Base-by-base conservation (phyloP, 2,113 vertebrate genomes). In the Macrotus californicus region DNA sequence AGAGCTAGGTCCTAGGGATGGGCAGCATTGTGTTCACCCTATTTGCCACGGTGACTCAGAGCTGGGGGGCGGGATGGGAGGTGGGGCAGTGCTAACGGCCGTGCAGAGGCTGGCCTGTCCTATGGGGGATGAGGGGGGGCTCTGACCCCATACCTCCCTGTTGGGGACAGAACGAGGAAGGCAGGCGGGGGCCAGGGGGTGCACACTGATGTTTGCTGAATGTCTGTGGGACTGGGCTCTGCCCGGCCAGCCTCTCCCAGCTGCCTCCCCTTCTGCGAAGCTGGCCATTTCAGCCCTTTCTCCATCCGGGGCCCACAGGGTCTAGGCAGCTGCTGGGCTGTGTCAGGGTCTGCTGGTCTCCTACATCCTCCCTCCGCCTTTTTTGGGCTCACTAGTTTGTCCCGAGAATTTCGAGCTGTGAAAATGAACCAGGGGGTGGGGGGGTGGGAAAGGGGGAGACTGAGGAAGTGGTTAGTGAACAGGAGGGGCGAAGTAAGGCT, bases 111-210 rank as follows among this genome's bases (percentile, higher is more conserved):
- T 34, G 50, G 88, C 59, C 29, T 59, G 69, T 69, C 18, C 11
- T n/a, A 43, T 10, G 13, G 26, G 52, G 69, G 46, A n/a, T n/a
- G n/a, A n/a, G n/a, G 6, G 15, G 50, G 24, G 21, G 15, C 79
- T 34, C 43, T 29, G 36, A 16, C 1, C 14, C 19, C 10, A 34
- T 59, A 36, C 69, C 70, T 84, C 77, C 36, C 39, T 34, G 34
- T 56, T 16, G 4, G 41, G 79, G 43, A 14, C 36, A 39, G 36
- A 14, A 73, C 21, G 41, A 82, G 64, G 91, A 22, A 6, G 9
- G 6, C 10, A 11, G 31, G 61, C 1, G 56, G 59, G 48, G 48
- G 2, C 0, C 0, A 1, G 7, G 31, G 69, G 41, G n/a, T 39
- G 50, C 5, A 14, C 22, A 7, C 54, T 26, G 2, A 22, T 0